These are phyloP conservation scores for Pseudochirops corinnae DNA, from an alignment of 2,797 vertebrate genomes.

Conservation along the genomic window DNA sequence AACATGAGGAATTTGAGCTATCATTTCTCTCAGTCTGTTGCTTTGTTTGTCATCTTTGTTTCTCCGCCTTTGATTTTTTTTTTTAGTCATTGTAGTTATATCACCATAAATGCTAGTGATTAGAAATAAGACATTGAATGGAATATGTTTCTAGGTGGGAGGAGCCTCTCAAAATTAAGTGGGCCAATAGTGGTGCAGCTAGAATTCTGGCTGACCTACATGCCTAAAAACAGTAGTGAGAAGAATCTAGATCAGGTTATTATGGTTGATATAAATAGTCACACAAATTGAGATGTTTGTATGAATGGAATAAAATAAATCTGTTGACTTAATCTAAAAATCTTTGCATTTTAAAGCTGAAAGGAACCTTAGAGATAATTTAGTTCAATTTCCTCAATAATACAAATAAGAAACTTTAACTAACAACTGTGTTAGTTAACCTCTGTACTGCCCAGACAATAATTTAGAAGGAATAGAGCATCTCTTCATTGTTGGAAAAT, in stretches of 20 bases:
- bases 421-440: neutral
- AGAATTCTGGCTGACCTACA: constrained; percentile 32
- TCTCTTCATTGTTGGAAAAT: neutral
- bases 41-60: constrained; percentile 41
- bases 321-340: constrained; percentile 28
- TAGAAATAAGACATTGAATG: constrained; percentile 48
- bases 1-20: constrained; percentile 31
- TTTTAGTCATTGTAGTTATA: constrained; percentile 27
- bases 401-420: constrained; percentile 14
- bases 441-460: neutral
- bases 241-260: constrained; percentile 26
- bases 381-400: constrained; percentile 32
- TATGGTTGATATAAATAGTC: neutral
- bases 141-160: constrained; percentile 35
- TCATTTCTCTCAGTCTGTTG: constrained; percentile 27
- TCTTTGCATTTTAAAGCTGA: constrained; percentile 37
- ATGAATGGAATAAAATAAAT: constrained; percentile 23
- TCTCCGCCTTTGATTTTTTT: constrained; percentile 51
- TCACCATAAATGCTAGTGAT: constrained; percentile 38
- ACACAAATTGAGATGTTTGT: constrained; percentile 15
- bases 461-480: neutral
- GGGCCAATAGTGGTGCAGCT: constrained; percentile 15
- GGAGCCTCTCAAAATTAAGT: constrained; percentile 33
- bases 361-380: constrained; percentile 6
- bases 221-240: neutral